Percentiles rank a stretch among this genome's conserved stretches.
These are phyloP conservation scores for Neomorphus geoffroyi DNA, from an alignment of 2,797 vertebrate genomes.

Conservation along the genomic window DNA sequence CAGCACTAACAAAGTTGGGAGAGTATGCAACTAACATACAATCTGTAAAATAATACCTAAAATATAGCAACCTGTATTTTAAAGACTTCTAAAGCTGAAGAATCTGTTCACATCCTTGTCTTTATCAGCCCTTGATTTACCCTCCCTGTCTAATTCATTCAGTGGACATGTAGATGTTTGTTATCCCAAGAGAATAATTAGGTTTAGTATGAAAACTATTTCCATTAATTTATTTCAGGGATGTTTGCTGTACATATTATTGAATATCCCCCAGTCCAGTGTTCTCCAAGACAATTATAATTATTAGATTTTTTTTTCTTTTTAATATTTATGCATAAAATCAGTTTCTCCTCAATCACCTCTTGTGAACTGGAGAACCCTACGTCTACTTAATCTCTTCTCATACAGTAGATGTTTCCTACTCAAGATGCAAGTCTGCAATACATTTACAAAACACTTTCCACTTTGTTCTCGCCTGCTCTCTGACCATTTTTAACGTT, in stretches of 20 bases:
- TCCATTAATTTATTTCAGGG: background rate
- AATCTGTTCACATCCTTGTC: background rate
- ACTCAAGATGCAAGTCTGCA: background rate
- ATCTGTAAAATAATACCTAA: too few relatives aligned
- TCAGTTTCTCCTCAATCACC: background rate
- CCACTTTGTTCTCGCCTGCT: background rate
- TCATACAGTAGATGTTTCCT: background rate
- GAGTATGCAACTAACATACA: background rate
- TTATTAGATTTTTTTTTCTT: background rate
- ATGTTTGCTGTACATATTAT: background rate
- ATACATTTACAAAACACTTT: background rate
- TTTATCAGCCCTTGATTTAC: background rate
- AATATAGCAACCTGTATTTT: background rate
- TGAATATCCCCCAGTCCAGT: background rate
- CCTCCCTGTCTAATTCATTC: background rate
- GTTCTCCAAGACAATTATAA: background rate
- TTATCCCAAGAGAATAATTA: background rate
- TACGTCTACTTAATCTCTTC: background rate
- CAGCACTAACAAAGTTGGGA: background rate
- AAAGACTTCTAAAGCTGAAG: background rate
- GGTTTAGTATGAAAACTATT: background rate
- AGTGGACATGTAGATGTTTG: background rate
- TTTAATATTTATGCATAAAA: background rate
- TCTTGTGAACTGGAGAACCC: background rate
- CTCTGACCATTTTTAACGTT: background rate